phyloP scores from a whole-genome alignment of 2,888 invertebrate species.

The Sclerodermus sp. region DNA sequence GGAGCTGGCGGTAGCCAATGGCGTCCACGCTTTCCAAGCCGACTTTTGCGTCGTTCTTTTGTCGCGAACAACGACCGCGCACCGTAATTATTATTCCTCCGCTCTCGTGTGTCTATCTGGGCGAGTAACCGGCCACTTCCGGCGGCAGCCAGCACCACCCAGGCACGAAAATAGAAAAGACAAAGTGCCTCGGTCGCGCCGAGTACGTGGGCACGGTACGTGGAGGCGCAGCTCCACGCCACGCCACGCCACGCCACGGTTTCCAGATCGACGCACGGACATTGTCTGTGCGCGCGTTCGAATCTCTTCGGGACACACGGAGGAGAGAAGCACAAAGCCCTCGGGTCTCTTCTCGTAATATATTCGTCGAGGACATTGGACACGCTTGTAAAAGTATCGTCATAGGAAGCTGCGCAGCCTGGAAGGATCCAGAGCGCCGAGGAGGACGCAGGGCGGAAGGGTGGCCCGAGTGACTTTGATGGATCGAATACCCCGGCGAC shows the following conservation, averaged over 20 bases:
- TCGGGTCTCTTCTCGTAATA: conserved; percentile 28
- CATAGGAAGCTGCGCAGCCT: conserved; percentile 13
- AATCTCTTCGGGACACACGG: no score
- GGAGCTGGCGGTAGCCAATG: no score
- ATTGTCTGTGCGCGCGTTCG: no score
- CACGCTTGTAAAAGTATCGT: conserved; percentile 52
- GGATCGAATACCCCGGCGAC: conserved; percentile 48
- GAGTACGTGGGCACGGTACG: conserved; percentile 14
- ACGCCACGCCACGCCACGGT: no score
- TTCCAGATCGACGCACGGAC: no score
- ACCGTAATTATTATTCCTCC: conserved; percentile 10
- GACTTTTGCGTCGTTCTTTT: conserved; percentile 14
- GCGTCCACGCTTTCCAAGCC: conserved; percentile 1
- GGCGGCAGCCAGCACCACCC: conserved; percentile 26
- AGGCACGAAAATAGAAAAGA: conserved; percentile 21
- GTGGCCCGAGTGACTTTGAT: conserved; percentile 51
- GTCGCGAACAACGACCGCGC: conserved; percentile 11
- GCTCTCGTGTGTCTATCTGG: conserved; percentile 14
- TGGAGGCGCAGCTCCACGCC: conserved; percentile 3
- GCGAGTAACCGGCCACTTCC: conserved; percentile 35
- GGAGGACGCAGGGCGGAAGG: conserved; percentile 19
- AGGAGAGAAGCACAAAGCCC: no score
- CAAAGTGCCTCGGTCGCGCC: conserved; percentile 1
- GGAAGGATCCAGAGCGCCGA: conserved; percentile 7
- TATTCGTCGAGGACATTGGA: conserved; percentile 52